phyloP scores from a whole-genome alignment of 2,888 invertebrate species.

The Lissonota sp. region DNA sequence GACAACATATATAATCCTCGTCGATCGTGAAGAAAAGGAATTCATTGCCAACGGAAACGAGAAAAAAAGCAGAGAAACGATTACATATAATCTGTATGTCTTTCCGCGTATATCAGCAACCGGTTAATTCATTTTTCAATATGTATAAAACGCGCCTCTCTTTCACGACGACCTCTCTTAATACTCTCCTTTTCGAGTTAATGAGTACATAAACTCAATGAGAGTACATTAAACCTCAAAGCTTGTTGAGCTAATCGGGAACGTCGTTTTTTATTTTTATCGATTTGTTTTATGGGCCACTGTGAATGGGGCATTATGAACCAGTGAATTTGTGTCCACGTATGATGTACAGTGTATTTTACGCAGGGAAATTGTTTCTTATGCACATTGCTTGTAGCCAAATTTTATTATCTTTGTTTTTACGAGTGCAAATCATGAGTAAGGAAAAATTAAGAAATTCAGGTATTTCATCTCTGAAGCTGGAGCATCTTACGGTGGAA shows the following conservation, averaged over 20 bases:
- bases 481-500: no score
- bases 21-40: conserved; percentile 3
- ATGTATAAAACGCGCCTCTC: conserved; percentile 2
- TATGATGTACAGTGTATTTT: no score
- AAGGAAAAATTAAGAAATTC: no score
- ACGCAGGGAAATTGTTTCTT: no score
- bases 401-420: no score
- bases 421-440: no score
- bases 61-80: conserved; percentile 13
- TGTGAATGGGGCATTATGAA: no score
- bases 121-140: conserved; percentile 62
- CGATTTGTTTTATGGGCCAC: background rate
- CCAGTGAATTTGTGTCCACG: no score
- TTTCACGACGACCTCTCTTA: background rate
- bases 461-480: no score
- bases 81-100: conserved; percentile 45
- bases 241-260: conserved; percentile 49
- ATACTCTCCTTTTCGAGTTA: conserved; percentile 51
- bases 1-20: background rate
- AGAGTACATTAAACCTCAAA: conserved; percentile 57
- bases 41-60: background rate
- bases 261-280: conserved; percentile 36
- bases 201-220: conserved; percentile 63
- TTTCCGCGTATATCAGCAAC: conserved; percentile 46
- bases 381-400: no score